Percentiles rank a stretch among this genome's conserved stretches.
Conservation (phyloP, 1,140 invertebrate species). For the Drosophila kurseongensis region DNA sequence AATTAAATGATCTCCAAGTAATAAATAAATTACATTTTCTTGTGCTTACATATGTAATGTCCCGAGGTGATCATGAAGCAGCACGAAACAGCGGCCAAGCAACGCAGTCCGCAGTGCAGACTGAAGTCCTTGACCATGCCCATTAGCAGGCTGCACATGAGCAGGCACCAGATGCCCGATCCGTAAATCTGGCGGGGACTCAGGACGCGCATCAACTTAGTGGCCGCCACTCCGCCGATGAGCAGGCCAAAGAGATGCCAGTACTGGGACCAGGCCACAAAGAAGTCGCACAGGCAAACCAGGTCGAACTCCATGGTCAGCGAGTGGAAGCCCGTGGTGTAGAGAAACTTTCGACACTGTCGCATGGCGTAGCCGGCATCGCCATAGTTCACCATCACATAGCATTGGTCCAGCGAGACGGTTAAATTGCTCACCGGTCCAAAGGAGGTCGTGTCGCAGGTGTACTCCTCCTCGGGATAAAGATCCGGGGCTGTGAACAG, state of each 20-base stretch:
- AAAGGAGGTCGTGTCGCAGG: conserved; percentile 53
- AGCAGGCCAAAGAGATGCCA: conserved; percentile 85
- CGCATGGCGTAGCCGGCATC: conserved; percentile 57
- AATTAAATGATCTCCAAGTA: not conserved
- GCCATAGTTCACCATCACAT: conserved; percentile 56
- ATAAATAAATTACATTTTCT: not conserved
- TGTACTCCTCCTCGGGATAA: conserved; percentile 64
- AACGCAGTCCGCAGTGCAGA: conserved; percentile 81
- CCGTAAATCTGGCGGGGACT: conserved; percentile 82
- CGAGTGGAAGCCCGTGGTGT: conserved; percentile 66
- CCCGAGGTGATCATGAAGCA: conserved; percentile 81
- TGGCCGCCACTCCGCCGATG: conserved; percentile 81
- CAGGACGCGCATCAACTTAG: conserved; percentile 77
- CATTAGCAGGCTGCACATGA: conserved; percentile 74
- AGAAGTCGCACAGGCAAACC: conserved; percentile 83
- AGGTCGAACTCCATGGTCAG: conserved; percentile 84
- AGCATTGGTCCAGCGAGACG: conserved; percentile 68
- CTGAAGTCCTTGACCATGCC: conserved; percentile 77
- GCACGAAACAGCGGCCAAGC: conserved; percentile 77
- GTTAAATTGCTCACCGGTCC: conserved; percentile 33
- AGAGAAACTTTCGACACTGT: conserved; percentile 64
- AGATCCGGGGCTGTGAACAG: conserved; percentile 81
- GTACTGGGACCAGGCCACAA: conserved; percentile 84
- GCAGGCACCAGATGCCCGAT: conserved; percentile 70
- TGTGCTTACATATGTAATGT: conserved; percentile 74